Base-by-base conservation (phyloP, 2,113 vertebrate genomes). In the Cheilinus undulatus region DNA sequence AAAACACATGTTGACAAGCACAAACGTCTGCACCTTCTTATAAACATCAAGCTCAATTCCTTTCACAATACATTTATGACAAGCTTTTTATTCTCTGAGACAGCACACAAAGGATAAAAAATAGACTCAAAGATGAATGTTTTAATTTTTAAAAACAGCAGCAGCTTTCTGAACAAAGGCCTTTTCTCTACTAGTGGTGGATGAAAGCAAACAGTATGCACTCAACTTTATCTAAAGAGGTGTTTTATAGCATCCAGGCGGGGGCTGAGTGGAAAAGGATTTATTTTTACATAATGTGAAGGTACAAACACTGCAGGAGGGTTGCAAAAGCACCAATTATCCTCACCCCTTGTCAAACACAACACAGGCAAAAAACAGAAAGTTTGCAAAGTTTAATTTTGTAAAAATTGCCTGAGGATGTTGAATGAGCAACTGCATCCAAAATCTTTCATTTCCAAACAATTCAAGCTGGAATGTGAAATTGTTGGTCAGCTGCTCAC, bases 1-100 rank as follows among this genome's bases (percentile, higher is more conserved):
- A 87, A 90, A 88, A 89, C 84, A 90, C 78, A 91, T 84, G 88
- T 86, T 85, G 84, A 92, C 83, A 88, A 88, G 85, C 76, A 87
- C 58, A 84, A 90, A 82, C 9, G 78, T 92, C 91, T 87, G 82
- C 81, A 82, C 75, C 78, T 88, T 81, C 79, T 88, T 84, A 86
- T 88, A 84, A 83, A 85, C 79, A 83, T 88, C 77, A 83, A 82
- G 26, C 73, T 78, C 53, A 80, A 69, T 76, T 49, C 60, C 71
- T 79, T 78, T 82, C 61, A 85, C 74, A 84, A 85, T 74, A 58
- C 19, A 0, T 71, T 80, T 65, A 59, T 52, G 50, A 61, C 42
- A 7, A 38, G 19, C 17, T 46, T 46, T 64, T 70, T 61, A 60
- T 62, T 54, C 36, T 61, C 15, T 70, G 43, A 78, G 57, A 61